Conservation (phyloP, 1,140 invertebrate species). For the Plutomurus gul region DNA sequence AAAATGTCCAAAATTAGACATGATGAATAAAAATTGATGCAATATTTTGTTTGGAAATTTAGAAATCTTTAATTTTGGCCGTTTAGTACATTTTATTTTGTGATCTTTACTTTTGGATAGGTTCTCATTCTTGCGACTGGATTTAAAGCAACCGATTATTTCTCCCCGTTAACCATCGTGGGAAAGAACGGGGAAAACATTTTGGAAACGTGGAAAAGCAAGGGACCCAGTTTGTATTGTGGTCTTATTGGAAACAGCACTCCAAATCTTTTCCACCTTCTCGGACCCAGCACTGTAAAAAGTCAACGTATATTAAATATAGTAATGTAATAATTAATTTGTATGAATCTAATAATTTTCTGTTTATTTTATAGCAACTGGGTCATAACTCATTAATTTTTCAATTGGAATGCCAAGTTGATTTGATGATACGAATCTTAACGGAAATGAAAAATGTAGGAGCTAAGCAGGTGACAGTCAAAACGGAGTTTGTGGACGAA, state of each 20-base stretch:
- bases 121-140: neutral
- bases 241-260: neutral
- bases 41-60: too few relatives aligned
- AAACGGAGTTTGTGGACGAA: neutral
- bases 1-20: too few relatives aligned
- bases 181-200: neutral
- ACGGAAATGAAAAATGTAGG: conserved; percentile 20
- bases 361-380: neutral
- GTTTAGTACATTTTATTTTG: neutral
- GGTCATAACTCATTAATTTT: conserved; percentile 49
- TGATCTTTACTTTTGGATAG: neutral
- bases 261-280: neutral
- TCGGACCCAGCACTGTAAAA: neutral
- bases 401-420: conserved; percentile 49
- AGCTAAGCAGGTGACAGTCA: neutral
- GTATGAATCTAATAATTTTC: neutral
- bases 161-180: neutral
- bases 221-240: neutral
- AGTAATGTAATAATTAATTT: neutral
- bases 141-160: neutral
- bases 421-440: conserved; percentile 35
- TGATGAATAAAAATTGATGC: too few relatives aligned
- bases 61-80: neutral
- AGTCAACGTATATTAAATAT: neutral
- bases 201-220: neutral